Conservation (phyloP, 2,113 vertebrate species). For the Cyprinodon brontotheroides region DNA sequence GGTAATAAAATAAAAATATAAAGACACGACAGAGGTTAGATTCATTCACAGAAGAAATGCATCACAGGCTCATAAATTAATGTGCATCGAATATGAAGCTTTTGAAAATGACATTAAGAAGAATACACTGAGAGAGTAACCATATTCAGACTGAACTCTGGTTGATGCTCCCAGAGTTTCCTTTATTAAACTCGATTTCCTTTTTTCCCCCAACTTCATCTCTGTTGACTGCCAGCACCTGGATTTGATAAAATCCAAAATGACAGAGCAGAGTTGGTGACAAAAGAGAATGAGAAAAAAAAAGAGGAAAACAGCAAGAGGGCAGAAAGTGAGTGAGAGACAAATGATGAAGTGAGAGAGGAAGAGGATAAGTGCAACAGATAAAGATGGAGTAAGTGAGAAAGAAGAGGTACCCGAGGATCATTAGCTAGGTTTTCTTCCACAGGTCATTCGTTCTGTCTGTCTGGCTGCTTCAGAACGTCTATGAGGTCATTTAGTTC, state of each 20-base stretch:
- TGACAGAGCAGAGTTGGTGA: slow-evolving; percentile 56
- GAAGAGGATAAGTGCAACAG: slow-evolving; percentile 39
- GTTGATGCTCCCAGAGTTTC: slow-evolving; percentile 47
- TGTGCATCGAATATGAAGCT: slow-evolving; percentile 35
- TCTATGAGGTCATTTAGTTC: slow-evolving; percentile 34
- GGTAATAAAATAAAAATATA: slow-evolving; percentile 2
- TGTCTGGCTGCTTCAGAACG: slow-evolving; percentile 39
- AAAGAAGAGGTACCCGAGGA: slow-evolving; percentile 60
- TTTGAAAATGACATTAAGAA: slow-evolving; percentile 34
- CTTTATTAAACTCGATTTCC: slow-evolving; percentile 40
- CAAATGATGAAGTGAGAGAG: slow-evolving; percentile 65
- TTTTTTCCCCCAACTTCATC: slow-evolving; percentile 23
- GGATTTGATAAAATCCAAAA: slow-evolving; percentile 65
- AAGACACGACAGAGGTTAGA: not conserved
- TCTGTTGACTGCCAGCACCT: slow-evolving; percentile 60
- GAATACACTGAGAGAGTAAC: slow-evolving; percentile 34
- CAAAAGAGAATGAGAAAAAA: slow-evolving; percentile 42
- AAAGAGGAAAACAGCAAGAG: slow-evolving; percentile 10
- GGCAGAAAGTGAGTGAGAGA: slow-evolving; percentile 36
- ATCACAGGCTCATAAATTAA: slow-evolving; percentile 38
- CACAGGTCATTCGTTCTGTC: slow-evolving; percentile 61
- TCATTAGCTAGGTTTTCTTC: slow-evolving; percentile 55
- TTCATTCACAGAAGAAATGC: slow-evolving; percentile 6
- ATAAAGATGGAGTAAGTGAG: slow-evolving; percentile 69
- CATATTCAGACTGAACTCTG: slow-evolving; percentile 54